phyloP scores from a whole-genome alignment of 2,888 invertebrate species.

The Keiferia lycopersicella region DNA sequence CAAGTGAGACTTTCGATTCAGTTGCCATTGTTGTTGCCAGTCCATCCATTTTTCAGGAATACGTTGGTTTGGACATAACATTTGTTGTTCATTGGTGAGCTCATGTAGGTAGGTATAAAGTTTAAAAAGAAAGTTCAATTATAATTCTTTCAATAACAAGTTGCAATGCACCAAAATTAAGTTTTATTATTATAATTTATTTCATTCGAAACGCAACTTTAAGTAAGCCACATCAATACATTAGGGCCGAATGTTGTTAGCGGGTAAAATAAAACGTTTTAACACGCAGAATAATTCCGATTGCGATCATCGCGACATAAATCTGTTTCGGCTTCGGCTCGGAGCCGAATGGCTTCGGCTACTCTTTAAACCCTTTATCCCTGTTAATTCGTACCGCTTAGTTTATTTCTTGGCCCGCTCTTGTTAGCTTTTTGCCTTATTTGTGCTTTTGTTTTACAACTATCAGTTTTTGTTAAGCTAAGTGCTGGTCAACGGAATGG shows the following conservation, averaged over 20 bases:
- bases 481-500: slow-evolving; percentile 77
- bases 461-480: slow-evolving; percentile 81
- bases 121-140: too few relatives aligned
- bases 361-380: slow-evolving; percentile 80
- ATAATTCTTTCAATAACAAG: neutral
- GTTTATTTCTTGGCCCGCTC: slow-evolving; percentile 78
- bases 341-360: slow-evolving; percentile 52
- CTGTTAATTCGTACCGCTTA: slow-evolving; percentile 81
- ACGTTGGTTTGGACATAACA: neutral
- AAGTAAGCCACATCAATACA: slow-evolving; percentile 51
- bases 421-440: slow-evolving; percentile 72
- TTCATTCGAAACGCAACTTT: slow-evolving; percentile 8
- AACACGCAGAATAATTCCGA: slow-evolving; percentile 72
- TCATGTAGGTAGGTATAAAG: too few relatives aligned
- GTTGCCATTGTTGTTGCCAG: slow-evolving; percentile 26
- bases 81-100: neutral
- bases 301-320: slow-evolving; percentile 79
- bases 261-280: slow-evolving; percentile 65
- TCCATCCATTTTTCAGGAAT: neutral
- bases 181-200: neutral
- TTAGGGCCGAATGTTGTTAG: slow-evolving; percentile 45
- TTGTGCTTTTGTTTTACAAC: slow-evolving; percentile 77
- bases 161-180: neutral
- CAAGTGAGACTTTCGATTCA: slow-evolving; percentile 44
- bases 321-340: slow-evolving; percentile 73